Evolutionary conservation across 2,113 vertebrate genomes (phyloP), one percentile per base, ranked within the genome.

Genomic region (Dermatemys mawii): DNA sequence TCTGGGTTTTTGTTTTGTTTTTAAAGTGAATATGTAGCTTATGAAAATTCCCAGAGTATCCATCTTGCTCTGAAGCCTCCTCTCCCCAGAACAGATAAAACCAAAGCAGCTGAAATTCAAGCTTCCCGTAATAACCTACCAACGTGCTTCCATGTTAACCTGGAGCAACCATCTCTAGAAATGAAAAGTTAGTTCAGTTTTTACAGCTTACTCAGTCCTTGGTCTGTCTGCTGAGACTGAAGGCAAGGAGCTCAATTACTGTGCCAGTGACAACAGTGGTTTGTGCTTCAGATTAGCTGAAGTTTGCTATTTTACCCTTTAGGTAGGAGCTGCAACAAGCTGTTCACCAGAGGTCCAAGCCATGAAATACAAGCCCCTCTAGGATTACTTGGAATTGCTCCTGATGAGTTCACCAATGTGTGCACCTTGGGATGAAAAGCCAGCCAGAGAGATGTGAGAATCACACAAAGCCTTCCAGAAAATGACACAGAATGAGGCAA

Each of bases 281-380:
- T 98, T 70, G 2, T 97, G 94, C 97, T 98, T 98, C 96, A 97
- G 97, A 98, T 97, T 93, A 97, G 94, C 96, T 95, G 5, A 87
- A 92, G 67, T 96, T 98, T 81, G n/a, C 95, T 96, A 94, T 96
- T 97, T 97, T 93, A 93, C 89, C 87, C 89, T 97, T 97, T 92
- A 95, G 90, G 78, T 94, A 97, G 95, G 93, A 96, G 60, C 87
- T 93, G 88, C 88, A 96, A 88, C 83, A 90, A 93, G 70, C 94
- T 76, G 50, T 88, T 97, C 95, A 93, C 91, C 94, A 90, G 85
- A 93, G 91, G 92, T 89, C 86, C 89, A 83, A 95, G 83, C 35
- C 2, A 91, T 51, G 81, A 86, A 91, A 96, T 97, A 95, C 86
- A 90, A 93, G 96, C 89, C 94, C 90, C 94, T 90, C 86, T 85